Conservation (phyloP, 2,888 invertebrate genomes). For the Polydrusus pterygomalis region DNA sequence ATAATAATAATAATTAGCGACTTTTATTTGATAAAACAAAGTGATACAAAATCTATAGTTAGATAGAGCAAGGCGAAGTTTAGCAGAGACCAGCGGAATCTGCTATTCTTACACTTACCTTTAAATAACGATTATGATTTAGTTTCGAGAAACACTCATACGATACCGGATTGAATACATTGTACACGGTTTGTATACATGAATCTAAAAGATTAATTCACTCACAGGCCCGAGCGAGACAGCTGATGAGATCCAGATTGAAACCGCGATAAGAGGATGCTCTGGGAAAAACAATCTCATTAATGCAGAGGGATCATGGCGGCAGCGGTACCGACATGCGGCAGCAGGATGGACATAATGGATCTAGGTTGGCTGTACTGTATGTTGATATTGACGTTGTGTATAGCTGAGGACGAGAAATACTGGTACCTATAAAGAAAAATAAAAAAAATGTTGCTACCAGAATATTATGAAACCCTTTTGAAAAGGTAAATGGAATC, state of each 20-base stretch:
- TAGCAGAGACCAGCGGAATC: too few species aligned
- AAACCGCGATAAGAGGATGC: conserved; percentile 63
- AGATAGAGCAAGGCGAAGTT: too few species aligned
- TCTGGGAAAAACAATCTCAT: conserved; percentile 68
- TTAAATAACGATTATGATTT: neutral
- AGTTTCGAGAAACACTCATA: neutral
- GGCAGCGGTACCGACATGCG: conserved; percentile 20
- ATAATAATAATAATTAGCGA: too few species aligned
- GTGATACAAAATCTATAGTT: too few species aligned
- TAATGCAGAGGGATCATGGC: conserved; percentile 63
- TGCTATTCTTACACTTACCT: too few species aligned
- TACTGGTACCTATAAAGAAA: too few species aligned
- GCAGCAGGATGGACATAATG: conserved; percentile 36
- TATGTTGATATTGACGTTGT: conserved; percentile 4
- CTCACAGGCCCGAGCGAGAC: conserved; percentile 64
- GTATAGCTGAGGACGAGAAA: too few species aligned
- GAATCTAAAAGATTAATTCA: conserved; percentile 64
- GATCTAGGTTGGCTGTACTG: conserved; percentile 13
- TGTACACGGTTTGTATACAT: conserved; percentile 32
- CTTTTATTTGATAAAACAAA: too few species aligned
- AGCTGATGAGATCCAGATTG: conserved; percentile 68
- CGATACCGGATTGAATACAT: conserved; percentile 5
- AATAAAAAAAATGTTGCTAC: too few species aligned
- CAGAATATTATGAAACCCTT: too few species aligned
- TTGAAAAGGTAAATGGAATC: too few species aligned